Evolutionary conservation across 2,888 invertebrate genomes (phyloP).

Genomic region (Thera britannica): DNA sequence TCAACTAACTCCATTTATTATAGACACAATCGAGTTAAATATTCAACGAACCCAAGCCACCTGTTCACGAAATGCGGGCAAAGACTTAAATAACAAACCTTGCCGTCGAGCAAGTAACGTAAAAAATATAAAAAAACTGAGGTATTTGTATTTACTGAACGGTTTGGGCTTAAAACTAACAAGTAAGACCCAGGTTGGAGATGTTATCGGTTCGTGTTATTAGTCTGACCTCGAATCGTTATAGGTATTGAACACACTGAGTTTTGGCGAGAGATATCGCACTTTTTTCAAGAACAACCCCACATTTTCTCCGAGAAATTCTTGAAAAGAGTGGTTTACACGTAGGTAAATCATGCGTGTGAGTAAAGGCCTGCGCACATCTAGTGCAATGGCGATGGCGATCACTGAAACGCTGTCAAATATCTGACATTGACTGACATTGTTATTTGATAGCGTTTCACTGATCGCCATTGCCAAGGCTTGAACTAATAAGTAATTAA

Average conservation of each 20-base stretch:
- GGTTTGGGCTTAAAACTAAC: slow-evolving; percentile 52
- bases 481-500: too few relatives aligned
- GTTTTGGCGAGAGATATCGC: slow-evolving; percentile 19
- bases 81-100: slow-evolving; percentile 37
- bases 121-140: slow-evolving; percentile 37
- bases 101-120: slow-evolving; percentile 32
- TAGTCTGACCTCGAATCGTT: slow-evolving; percentile 59
- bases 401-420: too few relatives aligned
- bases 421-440: too few relatives aligned
- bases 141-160: slow-evolving; percentile 16
- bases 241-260: slow-evolving; percentile 45
- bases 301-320: too few relatives aligned
- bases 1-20: slow-evolving; percentile 47
- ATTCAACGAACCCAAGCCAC: slow-evolving; percentile 43
- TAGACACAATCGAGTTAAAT: slow-evolving; percentile 43
- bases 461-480: too few relatives aligned
- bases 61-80: slow-evolving; percentile 39
- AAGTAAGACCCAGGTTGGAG: slow-evolving; percentile 49
- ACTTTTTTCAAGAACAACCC: neutral
- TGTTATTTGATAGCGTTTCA: too few relatives aligned
- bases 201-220: slow-evolving; percentile 61
- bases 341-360: too few relatives aligned
- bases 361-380: too few relatives aligned
- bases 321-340: too few relatives aligned
- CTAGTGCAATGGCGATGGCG: too few relatives aligned